These are phyloP conservation scores for Coelogynopora nodosa DNA, from an alignment of 2,888 invertebrate genomes.

Conservation along the genomic window DNA sequence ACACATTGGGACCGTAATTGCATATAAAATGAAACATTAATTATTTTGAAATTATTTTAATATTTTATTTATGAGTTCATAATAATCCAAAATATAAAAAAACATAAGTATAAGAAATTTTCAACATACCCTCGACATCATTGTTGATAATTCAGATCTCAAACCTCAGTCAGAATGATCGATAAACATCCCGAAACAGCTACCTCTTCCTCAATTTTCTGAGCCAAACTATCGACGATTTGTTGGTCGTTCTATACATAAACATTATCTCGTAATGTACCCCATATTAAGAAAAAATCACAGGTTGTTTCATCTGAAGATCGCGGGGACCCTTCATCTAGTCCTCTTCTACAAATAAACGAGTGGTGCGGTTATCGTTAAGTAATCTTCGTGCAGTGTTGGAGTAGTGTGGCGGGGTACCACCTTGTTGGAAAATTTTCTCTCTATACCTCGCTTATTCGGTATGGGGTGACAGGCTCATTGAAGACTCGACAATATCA, in stretches of 20 bases:
- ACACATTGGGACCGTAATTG: too few relatives aligned
- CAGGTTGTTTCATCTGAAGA: neutral
- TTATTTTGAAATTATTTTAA: too few relatives aligned
- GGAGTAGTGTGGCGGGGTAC: slow-evolving; percentile 7
- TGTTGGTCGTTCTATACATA: neutral
- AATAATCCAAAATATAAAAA: too few relatives aligned
- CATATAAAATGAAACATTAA: too few relatives aligned
- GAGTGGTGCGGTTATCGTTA: neutral
- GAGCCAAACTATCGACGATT: neutral
- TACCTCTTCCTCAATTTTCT: neutral
- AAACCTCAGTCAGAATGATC: neutral
- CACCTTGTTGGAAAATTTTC: neutral
- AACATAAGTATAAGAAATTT: too few relatives aligned
- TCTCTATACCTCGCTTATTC: neutral
- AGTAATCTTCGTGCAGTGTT: neutral
- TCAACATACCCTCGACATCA: too few relatives aligned
- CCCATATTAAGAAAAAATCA: neutral
- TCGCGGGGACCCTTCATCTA: neutral
- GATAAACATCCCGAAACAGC: neutral
- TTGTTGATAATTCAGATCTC: neutral
- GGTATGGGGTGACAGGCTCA: neutral
- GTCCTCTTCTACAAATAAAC: slow-evolving; percentile 15
- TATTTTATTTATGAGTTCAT: too few relatives aligned
- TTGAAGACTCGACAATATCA: neutral
- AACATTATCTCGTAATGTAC: neutral